These are phyloP conservation scores for Manis javanica DNA, from an alignment of 2,797 vertebrate genomes.

Conservation along the genomic window DNA sequence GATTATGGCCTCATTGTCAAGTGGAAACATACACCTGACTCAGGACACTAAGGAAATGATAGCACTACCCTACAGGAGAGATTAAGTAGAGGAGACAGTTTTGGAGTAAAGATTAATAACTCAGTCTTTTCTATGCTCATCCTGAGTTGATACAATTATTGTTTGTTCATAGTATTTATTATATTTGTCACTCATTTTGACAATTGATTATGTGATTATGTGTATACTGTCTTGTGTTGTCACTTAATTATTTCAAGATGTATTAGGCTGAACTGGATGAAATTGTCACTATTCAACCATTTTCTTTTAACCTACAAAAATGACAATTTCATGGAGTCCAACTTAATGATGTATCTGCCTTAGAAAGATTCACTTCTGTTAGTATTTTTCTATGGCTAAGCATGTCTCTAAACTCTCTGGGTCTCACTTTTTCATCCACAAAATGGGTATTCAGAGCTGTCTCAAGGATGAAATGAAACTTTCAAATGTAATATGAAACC, in stretches of 20 bases:
- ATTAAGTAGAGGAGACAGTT: not conserved
- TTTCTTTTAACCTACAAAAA: not conserved
- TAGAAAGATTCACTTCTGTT: not conserved
- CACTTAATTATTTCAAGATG: constrained; percentile 6
- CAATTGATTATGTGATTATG: not conserved
- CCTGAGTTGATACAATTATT: not conserved
- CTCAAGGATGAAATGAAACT: not conserved
- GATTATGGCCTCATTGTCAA: not conserved
- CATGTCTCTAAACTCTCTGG: not conserved
- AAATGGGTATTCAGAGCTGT: not conserved
- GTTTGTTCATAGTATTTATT: constrained; percentile 1
- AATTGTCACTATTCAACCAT: not conserved
- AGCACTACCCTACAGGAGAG: not conserved
- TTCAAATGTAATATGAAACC: not conserved
- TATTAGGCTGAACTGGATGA: not conserved
- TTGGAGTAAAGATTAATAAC: not conserved
- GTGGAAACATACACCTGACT: not conserved
- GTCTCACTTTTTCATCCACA: not conserved
- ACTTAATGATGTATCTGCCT: not conserved
- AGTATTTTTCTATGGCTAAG: not conserved
- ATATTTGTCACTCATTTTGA: constrained; percentile 55
- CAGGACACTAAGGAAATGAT: not conserved
- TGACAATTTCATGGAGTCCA: not conserved
- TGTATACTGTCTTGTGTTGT: not conserved
- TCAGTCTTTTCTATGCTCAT: not conserved